phyloP scores from a whole-genome alignment of 2,888 invertebrate species.

The Lypha dubia region DNA sequence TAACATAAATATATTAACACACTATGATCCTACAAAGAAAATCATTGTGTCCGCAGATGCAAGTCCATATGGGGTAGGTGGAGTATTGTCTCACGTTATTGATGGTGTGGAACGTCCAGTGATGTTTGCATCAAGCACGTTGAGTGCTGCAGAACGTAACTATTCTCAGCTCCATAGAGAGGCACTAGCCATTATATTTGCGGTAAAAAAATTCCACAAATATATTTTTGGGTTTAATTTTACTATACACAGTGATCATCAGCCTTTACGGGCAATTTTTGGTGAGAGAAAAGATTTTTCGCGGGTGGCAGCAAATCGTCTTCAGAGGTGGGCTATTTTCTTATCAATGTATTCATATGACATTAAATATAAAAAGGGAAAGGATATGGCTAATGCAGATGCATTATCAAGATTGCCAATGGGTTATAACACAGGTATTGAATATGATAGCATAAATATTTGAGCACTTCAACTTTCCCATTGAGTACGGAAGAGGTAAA shows the following conservation, averaged over 20 bases:
- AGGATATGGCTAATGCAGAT: slow-evolving; percentile 14
- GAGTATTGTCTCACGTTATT: slow-evolving; percentile 57
- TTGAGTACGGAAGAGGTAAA: slow-evolving; percentile 19
- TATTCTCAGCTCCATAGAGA: slow-evolving; percentile 46
- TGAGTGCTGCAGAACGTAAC: slow-evolving; percentile 41
- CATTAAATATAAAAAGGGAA: slow-evolving; percentile 59
- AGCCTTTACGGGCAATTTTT: slow-evolving; percentile 32
- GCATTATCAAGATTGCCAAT: slow-evolving; percentile 53
- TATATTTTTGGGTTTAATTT: slow-evolving; percentile 58
- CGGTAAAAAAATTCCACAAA: slow-evolving; percentile 58
- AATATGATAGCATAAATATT: slow-evolving; percentile 55
- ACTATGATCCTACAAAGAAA: slow-evolving; percentile 49
- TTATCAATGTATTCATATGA: neutral
- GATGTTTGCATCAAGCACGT: slow-evolving; percentile 57
- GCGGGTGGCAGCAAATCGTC: slow-evolving; percentile 3
- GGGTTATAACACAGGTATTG: slow-evolving; percentile 29
- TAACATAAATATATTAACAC: slow-evolving; percentile 55
- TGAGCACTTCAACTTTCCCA: slow-evolving; percentile 34
- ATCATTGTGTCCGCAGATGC: slow-evolving; percentile 50
- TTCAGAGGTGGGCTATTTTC: slow-evolving; percentile 5
- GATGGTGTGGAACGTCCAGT: slow-evolving; percentile 61
- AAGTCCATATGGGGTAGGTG: slow-evolving; percentile 35
- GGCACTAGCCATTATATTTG: slow-evolving; percentile 21
- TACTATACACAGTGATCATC: slow-evolving; percentile 21
- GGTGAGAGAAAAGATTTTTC: slow-evolving; percentile 40